A percentile compares a stretch with the other conserved stretches of the same genome.
Conservation (phyloP, 92 coral and sea anemone species). For the Desmophyllum pertusum region DNA sequence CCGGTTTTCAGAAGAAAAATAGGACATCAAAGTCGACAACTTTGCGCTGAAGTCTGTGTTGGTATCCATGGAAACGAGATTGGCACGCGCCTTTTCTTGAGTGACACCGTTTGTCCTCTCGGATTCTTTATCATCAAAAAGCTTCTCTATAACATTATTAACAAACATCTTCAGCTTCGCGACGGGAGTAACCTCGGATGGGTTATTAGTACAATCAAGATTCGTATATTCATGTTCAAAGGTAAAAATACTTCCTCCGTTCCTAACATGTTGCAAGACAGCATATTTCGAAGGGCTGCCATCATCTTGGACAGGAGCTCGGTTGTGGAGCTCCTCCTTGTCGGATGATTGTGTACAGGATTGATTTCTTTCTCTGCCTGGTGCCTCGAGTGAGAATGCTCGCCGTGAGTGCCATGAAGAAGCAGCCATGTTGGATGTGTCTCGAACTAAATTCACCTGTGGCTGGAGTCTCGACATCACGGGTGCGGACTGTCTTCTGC, state of each 20-base stretch:
- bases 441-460: not conserved
- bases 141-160: conserved; percentile 13
- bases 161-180: conserved; percentile 25
- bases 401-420: conserved; percentile 34
- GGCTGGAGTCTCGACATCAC: conserved; percentile 22
- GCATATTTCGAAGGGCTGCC: not conserved
- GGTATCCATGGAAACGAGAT: conserved; percentile 12
- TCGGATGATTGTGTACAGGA: not conserved
- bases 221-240: not conserved
- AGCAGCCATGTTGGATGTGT: not conserved
- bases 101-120: not conserved
- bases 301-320: not conserved
- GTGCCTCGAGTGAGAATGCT: conserved; percentile 17
- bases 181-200: conserved; percentile 21
- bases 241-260: conserved; percentile 1
- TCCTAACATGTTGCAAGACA: conserved; percentile 7
- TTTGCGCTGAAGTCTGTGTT: conserved; percentile 26
- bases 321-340: not conserved
- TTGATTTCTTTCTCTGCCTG: not conserved
- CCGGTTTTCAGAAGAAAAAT: conserved; percentile 41
- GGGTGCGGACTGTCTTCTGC: conserved; percentile 34
- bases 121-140: conserved; percentile 30
- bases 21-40: conserved; percentile 27
- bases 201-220: not conserved
- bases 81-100: not conserved